phyloP scores from a whole-genome alignment of 2,113 vertebrate genomes.

The Zapornia atra region DNA sequence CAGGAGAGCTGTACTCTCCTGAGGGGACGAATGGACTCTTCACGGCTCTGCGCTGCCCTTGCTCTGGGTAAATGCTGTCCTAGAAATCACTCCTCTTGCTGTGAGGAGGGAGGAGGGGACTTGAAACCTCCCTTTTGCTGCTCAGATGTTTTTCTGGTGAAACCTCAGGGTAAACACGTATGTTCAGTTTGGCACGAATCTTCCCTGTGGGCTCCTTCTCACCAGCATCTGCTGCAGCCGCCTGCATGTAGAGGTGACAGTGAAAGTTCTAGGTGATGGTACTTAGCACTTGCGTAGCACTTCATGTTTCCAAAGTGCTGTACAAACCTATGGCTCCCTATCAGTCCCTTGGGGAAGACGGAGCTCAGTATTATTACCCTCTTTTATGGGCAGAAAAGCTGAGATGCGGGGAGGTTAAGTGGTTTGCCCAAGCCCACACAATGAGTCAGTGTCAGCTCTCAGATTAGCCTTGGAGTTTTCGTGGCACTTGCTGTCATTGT shows the following conservation, averaged over 20 bases:
- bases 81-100: background rate
- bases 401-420: slow-evolving; percentile 33
- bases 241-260: background rate
- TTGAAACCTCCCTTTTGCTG: background rate
- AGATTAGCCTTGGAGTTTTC: slow-evolving; percentile 31
- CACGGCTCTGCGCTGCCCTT: background rate
- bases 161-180: background rate
- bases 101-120: background rate
- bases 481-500: slow-evolving; percentile 9
- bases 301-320: background rate
- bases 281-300: slow-evolving; percentile 12
- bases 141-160: background rate
- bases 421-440: slow-evolving; percentile 40
- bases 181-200: background rate
- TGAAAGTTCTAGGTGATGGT: slow-evolving; percentile 33
- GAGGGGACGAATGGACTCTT: background rate
- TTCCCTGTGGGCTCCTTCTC: background rate
- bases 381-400: slow-evolving; percentile 42
- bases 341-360: background rate
- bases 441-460: slow-evolving; percentile 31
- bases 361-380: background rate
- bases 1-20: background rate
- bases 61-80: background rate
- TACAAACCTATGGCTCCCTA: background rate
- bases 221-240: background rate